A percentile compares a stretch with the other conserved stretches of the same genome.
phyloP scores from a whole-genome alignment of 2,888 invertebrate genomes.

The Lobophora halterata region DNA sequence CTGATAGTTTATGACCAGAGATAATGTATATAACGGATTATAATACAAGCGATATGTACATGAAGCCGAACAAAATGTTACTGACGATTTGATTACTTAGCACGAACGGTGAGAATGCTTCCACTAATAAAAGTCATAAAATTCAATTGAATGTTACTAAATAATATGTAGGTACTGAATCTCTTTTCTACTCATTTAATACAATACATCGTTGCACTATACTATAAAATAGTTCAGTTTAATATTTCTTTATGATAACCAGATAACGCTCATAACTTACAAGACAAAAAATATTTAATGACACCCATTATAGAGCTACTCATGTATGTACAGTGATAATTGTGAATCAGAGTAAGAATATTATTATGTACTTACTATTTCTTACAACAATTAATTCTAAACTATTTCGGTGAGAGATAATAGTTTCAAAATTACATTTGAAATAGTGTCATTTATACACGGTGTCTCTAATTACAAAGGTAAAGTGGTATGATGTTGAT shows the following conservation, averaged over 20 bases:
- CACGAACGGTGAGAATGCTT: constrained; percentile 83
- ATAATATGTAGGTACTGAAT: constrained; percentile 1
- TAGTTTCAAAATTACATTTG: constrained; percentile 8
- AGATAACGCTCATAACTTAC: constrained; percentile 24
- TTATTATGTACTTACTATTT: too few species aligned
- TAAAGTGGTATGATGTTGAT: constrained; percentile 29
- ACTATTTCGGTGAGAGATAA: constrained; percentile 12
- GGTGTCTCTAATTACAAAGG: constrained; percentile 45
- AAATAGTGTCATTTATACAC: constrained; percentile 75
- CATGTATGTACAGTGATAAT: constrained; percentile 44
- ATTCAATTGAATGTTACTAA: constrained; percentile 16
- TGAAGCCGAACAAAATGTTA: constrained; percentile 80
- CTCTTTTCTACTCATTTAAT: background rate
- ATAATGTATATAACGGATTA: constrained; percentile 75
- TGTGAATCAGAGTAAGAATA: too few species aligned
- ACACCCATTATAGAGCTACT: constrained; percentile 27
- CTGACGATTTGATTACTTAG: constrained; percentile 74
- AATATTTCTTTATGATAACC: constrained; percentile 5
- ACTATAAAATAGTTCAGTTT: background rate
- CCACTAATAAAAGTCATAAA: constrained; percentile 63
- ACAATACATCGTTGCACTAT: background rate
- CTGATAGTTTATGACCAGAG: constrained; percentile 78
- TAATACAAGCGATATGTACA: constrained; percentile 84
- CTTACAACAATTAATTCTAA: constrained; percentile 8
- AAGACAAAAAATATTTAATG: constrained; percentile 5